Percentiles rank a stretch among this genome's conserved stretches.
These are phyloP conservation scores for Chymomyza amoena DNA, from an alignment of 2,888 invertebrate genomes.

Conservation along the genomic window DNA sequence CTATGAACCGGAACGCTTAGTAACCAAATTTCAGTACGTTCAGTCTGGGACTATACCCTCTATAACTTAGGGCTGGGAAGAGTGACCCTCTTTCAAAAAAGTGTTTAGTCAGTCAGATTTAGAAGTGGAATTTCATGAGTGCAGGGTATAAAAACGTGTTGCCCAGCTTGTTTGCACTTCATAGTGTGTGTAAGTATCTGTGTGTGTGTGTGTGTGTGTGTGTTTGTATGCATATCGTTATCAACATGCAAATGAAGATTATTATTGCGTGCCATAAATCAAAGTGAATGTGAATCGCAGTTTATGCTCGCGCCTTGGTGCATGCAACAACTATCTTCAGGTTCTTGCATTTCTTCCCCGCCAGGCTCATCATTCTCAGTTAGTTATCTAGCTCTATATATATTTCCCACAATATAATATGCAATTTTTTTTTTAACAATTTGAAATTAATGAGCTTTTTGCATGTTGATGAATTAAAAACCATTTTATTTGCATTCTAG, in stretches of 20 bases:
- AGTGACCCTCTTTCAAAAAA: too few species aligned
- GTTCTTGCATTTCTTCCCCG: constrained; percentile 11
- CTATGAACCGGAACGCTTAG: too few species aligned
- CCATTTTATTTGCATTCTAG: neutral
- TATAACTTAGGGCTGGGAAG: too few species aligned
- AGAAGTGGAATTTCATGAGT: too few species aligned
- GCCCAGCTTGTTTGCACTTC: neutral
- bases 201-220: constrained; percentile 4
- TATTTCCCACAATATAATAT: neutral
- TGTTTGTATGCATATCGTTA: constrained; percentile 2
- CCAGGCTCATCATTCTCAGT: neutral
- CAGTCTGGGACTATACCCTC: too few species aligned
- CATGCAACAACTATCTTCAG: constrained; percentile 43
- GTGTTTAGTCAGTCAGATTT: too few species aligned
- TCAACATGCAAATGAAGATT: constrained; percentile 65
- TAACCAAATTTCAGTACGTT: too few species aligned
- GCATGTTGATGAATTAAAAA: constrained; percentile 44
- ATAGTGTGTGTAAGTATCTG: neutral
- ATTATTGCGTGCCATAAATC: constrained; percentile 72
- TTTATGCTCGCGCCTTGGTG: constrained; percentile 59
- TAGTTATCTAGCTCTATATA: neutral
- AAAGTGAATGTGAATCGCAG: constrained; percentile 48
- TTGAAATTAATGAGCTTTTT: constrained; percentile 60
- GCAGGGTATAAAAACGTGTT: neutral
- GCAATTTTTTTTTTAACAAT: neutral